Evolutionary conservation across 2,888 invertebrate genomes (phyloP).

Genomic region (Diloba caeruleocephala): DNA sequence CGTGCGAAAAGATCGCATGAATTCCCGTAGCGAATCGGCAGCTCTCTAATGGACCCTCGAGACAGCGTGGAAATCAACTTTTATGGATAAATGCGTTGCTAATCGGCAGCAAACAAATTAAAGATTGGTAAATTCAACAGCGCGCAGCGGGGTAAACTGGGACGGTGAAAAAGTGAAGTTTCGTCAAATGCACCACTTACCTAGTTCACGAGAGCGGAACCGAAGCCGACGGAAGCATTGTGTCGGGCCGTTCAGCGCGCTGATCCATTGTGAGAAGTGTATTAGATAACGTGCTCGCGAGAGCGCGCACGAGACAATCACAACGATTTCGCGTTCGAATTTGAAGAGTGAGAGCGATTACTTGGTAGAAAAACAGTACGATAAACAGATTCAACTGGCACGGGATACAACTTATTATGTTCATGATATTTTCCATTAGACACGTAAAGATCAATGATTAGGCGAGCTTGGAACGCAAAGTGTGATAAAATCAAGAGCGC

Average conservation of each 20-base stretch:
- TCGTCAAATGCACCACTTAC: conserved; percentile 87
- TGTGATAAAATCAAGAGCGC: conserved; percentile 78
- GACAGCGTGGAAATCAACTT: conserved; percentile 76
- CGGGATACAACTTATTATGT: conserved; percentile 12
- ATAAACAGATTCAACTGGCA: conserved; percentile 15
- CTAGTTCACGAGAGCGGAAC: conserved; percentile 88
- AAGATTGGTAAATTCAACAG: conserved; percentile 71
- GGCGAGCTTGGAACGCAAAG: conserved; percentile 64
- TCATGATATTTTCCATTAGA: conserved; percentile 62
- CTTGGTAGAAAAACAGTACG: conserved; percentile 30
- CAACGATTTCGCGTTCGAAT: conserved; percentile 72
- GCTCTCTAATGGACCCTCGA: conserved; percentile 72
- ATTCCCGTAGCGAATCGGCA: conserved; percentile 71
- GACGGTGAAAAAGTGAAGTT: conserved; percentile 85
- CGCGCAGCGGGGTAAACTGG: conserved; percentile 68
- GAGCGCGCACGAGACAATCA: conserved; percentile 79
- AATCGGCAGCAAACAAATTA: conserved; percentile 79
- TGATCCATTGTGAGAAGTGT: conserved; percentile 78
- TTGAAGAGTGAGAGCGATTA: conserved; percentile 77
- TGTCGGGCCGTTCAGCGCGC: conserved; percentile 68
- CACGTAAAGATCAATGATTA: conserved; percentile 76
- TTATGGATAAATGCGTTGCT: conserved; percentile 74
- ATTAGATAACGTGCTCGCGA: conserved; percentile 83
- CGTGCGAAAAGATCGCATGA: conserved; percentile 81
- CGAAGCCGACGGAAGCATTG: conserved; percentile 81